Evolutionary conservation across 2,888 invertebrate genomes (phyloP).

Genomic region (Tenodera sinensis): DNA sequence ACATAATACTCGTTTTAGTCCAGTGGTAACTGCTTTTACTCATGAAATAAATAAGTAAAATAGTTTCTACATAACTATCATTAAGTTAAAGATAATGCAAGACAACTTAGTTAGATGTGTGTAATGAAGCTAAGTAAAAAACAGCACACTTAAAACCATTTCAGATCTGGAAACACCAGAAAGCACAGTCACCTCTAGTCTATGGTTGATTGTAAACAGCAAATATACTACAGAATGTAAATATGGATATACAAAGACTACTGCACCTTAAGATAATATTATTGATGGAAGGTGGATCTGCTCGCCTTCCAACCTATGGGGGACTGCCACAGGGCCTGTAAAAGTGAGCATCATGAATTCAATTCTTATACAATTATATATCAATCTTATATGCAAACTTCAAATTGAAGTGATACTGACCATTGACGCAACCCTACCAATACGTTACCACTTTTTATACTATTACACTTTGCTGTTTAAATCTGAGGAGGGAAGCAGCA

Average conservation of each 20-base stretch:
- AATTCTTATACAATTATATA: background rate
- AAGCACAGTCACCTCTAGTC: background rate
- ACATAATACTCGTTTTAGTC: background rate
- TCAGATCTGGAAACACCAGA: background rate
- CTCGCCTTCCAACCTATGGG: constrained; percentile 13
- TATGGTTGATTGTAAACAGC: background rate
- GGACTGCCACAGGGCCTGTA: constrained; percentile 8
- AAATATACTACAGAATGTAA: background rate
- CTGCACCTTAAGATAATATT: background rate
- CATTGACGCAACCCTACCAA: background rate
- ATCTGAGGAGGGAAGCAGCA: background rate
- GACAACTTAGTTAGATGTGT: no score
- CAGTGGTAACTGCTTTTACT: background rate
- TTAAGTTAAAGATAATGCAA: no score
- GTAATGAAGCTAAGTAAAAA: no score
- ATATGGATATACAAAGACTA: background rate
- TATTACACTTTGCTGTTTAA: background rate
- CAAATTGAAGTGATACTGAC: background rate
- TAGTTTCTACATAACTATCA: no score
- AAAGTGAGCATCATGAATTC: constrained; percentile 3
- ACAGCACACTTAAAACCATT: background rate
- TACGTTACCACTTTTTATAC: background rate
- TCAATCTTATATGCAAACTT: background rate
- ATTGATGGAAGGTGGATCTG: constrained; percentile 18
- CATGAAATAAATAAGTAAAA: no score